Percentiles rank a stretch among this genome's conserved stretches.
phyloP scores from a whole-genome alignment of 2,888 invertebrate genomes.

The Pelosia muscerda region DNA sequence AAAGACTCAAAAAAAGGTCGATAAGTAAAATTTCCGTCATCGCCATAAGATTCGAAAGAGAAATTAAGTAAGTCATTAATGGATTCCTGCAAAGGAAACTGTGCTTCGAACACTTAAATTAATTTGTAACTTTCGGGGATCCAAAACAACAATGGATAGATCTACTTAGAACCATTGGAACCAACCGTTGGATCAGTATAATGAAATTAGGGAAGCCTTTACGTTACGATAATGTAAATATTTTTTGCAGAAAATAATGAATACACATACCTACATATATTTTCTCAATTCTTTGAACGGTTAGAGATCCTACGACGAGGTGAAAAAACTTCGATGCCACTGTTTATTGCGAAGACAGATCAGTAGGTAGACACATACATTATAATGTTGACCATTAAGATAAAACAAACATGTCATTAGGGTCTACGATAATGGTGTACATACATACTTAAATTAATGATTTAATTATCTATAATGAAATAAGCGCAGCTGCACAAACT shows the following conservation, averaged over 20 bases:
- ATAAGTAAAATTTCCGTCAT: conserved; percentile 57
- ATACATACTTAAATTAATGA: neutral
- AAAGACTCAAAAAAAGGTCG: conserved; percentile 12
- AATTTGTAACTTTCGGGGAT: conserved; percentile 73
- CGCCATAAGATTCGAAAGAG: conserved; percentile 58
- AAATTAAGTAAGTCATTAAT: conserved; percentile 72
- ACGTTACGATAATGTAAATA: conserved; percentile 21
- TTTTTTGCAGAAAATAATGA: neutral
- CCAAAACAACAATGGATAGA: conserved; percentile 60
- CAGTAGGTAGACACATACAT: neutral
- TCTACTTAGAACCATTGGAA: conserved; percentile 54
- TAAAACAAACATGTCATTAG: neutral
- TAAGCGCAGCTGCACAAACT: neutral
- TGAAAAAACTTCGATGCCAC: neutral
- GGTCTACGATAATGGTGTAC: neutral
- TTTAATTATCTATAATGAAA: neutral
- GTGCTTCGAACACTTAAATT: conserved; percentile 72
- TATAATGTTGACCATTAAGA: conserved; percentile 4
- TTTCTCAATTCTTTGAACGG: neutral
- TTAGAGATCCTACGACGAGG: neutral
- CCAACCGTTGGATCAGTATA: conserved; percentile 52
- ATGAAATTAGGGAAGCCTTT: conserved; percentile 59
- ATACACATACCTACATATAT: neutral
- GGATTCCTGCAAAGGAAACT: conserved; percentile 58
- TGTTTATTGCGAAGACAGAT: neutral